phyloP scores from a whole-genome alignment of 1,140 invertebrate genomes.

The Caligus rogercresseyi region DNA sequence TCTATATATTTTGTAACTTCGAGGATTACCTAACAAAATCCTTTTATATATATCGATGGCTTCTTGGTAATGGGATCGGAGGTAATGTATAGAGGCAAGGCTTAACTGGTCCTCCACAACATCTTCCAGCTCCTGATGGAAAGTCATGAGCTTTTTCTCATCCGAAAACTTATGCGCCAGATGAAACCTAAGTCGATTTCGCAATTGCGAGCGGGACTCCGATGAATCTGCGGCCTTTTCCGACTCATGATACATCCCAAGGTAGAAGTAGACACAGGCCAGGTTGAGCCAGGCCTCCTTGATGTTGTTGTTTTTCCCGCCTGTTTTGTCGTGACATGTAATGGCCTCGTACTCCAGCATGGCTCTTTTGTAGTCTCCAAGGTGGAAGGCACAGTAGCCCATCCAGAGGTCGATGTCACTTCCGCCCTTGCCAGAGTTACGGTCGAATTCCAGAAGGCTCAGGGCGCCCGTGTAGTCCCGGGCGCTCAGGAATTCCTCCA shows the following conservation, averaged over 20 bases:
- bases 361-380: slow-evolving; percentile 76
- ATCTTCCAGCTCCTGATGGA: slow-evolving; percentile 65
- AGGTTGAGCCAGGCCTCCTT: slow-evolving; percentile 48
- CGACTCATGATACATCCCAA: slow-evolving; percentile 51
- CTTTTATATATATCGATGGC: slow-evolving; percentile 94
- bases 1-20: not conserved
- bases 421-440: slow-evolving; percentile 35
- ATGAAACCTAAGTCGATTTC: slow-evolving; percentile 73
- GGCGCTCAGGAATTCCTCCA: slow-evolving; percentile 75
- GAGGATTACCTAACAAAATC: slow-evolving; percentile 20
- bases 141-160: slow-evolving; percentile 57
- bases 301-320: slow-evolving; percentile 16
- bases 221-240: slow-evolving; percentile 37
- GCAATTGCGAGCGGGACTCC: slow-evolving; percentile 34
- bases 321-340: slow-evolving; percentile 22
- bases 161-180: slow-evolving; percentile 80
- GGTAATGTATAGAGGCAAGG: slow-evolving; percentile 86
- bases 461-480: slow-evolving; percentile 85
- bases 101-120: slow-evolving; percentile 85
- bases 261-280: slow-evolving; percentile 85
- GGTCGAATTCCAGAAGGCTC: slow-evolving; percentile 53
- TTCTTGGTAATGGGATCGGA: slow-evolving; percentile 89
- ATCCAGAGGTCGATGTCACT: slow-evolving; percentile 61
- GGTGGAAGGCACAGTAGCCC: slow-evolving; percentile 83
- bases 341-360: slow-evolving; percentile 24